phyloP scores from a whole-genome alignment of 2,888 invertebrate species.

The Ptychoptera contaminata region DNA sequence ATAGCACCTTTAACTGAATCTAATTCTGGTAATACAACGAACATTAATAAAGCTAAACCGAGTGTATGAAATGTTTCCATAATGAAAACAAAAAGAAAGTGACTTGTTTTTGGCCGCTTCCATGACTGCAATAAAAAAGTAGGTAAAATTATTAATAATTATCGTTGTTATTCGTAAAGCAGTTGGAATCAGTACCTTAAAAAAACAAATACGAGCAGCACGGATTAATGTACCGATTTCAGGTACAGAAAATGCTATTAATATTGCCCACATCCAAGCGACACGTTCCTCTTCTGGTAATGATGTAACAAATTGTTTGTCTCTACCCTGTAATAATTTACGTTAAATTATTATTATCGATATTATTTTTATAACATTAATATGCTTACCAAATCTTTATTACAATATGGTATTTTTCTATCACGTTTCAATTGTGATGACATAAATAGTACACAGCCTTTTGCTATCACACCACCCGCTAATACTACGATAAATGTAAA shows the following conservation, averaged over 20 bases:
- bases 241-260: slow-evolving; percentile 76
- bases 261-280: slow-evolving; percentile 84
- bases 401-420: slow-evolving; percentile 64
- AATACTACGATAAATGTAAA: slow-evolving; percentile 75
- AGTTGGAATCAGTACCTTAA: slow-evolving; percentile 36
- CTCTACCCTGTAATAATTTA: slow-evolving; percentile 51
- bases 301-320: slow-evolving; percentile 67
- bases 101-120: slow-evolving; percentile 42
- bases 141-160: no score
- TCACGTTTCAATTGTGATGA: slow-evolving; percentile 72
- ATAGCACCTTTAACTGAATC: slow-evolving; percentile 92
- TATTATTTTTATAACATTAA: slow-evolving; percentile 15
- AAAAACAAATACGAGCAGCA: slow-evolving; percentile 73
- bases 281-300: slow-evolving; percentile 74
- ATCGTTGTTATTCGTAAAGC: no score
- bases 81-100: slow-evolving; percentile 43
- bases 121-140: slow-evolving; percentile 35
- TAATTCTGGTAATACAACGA: slow-evolving; percentile 76
- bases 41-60: slow-evolving; percentile 74
- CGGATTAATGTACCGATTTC: slow-evolving; percentile 77
- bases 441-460: slow-evolving; percentile 81
- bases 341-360: slow-evolving; percentile 1
- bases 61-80: slow-evolving; percentile 81
- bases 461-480: slow-evolving; percentile 70
- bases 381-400: slow-evolving; percentile 58